Conservation (phyloP, 2,797 vertebrate species). For the Pseudopleuronectes americanus region DNA sequence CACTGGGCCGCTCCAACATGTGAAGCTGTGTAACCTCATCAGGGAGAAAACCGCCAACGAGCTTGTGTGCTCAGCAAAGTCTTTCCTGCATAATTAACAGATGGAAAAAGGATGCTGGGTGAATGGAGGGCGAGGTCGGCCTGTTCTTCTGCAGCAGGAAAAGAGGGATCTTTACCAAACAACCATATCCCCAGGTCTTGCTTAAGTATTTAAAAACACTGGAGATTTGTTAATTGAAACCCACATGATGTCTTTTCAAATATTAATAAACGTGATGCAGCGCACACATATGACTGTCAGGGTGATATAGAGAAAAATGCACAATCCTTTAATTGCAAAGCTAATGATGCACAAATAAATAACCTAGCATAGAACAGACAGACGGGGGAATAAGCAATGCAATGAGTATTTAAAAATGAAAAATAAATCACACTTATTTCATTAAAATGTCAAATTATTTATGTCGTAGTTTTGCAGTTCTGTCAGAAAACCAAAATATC, state of each 20-base stretch:
- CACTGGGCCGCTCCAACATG: slow-evolving; percentile 46
- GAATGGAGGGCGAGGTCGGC: slow-evolving; percentile 43
- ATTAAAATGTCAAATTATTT: neutral
- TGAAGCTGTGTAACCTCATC: slow-evolving; percentile 24
- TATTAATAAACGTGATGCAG: slow-evolving; percentile 51
- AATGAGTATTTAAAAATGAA: neutral
- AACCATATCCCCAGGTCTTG: slow-evolving; percentile 11
- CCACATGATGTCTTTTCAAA: slow-evolving; percentile 47
- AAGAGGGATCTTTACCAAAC: neutral
- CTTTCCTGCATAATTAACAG: slow-evolving; percentile 57
- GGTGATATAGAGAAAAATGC: slow-evolving; percentile 44
- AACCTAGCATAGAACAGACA: neutral
- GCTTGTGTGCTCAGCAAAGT: slow-evolving; percentile 58
- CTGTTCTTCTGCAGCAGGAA: slow-evolving; percentile 47
- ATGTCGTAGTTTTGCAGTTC: neutral
- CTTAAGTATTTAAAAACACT: slow-evolving; percentile 41
- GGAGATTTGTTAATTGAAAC: slow-evolving; percentile 26
- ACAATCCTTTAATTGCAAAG: slow-evolving; percentile 29
- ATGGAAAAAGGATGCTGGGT: slow-evolving; percentile 43
- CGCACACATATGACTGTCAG: slow-evolving; percentile 27
- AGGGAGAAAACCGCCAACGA: slow-evolving; percentile 28
- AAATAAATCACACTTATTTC: neutral
- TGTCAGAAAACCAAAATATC: too few relatives aligned
- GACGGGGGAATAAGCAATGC: neutral
- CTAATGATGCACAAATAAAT: slow-evolving; percentile 20